Base-by-base conservation (phyloP, 1,140 invertebrate species). In the Ceratoteleas bidentatus region DNA sequence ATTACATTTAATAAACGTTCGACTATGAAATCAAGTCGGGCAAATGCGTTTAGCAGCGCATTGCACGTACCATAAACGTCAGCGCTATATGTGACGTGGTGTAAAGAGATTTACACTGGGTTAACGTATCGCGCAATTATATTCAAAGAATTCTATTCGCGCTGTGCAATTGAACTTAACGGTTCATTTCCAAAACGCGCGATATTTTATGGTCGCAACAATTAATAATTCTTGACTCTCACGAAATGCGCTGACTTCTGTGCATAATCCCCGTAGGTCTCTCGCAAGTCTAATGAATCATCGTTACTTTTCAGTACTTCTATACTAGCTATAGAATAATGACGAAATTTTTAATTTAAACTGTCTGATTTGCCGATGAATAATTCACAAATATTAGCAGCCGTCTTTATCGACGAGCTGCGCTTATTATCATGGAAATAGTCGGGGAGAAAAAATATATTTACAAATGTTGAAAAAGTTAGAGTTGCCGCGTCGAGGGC, bases 251-350 rank as follows among this genome's bases (percentile, higher is more conserved):
- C 13, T 6, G 11, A 45, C n/a, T 45, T 45, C 5, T 45, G 11
- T n/a, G 11, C 6, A 45, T n/a, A 45, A 45, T 45, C 11, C 43
- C 43, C 43, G n/a, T 45, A 9, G n/a, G n/a, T 45, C 43, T 13
- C 0, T 24, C 24, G 24, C 43, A 6, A 2, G 5, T 45, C 5
- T 45, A 13, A 13, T 45, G 13, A 13, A 45, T 0, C 43, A 45
- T 45, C 43, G 43, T 45, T 45, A 13, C 11, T n/a, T n/a, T 45
- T 45, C n/a, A n/a, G 10, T 45, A 45, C 43, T 45, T 45, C n/a
- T 24, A 43, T 9, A 15, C 15, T 9, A 50, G 49, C 49, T 50
- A 50, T 50, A 50, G 49, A 50, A 50, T 50, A 50, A 50, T 50
- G 49, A 50, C 49, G 14, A 16, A 24, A 24, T 50, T 50, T 50